A percentile compares a stretch with the other conserved stretches of the same genome.
These are phyloP conservation scores for Pipa parva DNA, from an alignment of 2,113 vertebrate genomes.

Conservation along the genomic window DNA sequence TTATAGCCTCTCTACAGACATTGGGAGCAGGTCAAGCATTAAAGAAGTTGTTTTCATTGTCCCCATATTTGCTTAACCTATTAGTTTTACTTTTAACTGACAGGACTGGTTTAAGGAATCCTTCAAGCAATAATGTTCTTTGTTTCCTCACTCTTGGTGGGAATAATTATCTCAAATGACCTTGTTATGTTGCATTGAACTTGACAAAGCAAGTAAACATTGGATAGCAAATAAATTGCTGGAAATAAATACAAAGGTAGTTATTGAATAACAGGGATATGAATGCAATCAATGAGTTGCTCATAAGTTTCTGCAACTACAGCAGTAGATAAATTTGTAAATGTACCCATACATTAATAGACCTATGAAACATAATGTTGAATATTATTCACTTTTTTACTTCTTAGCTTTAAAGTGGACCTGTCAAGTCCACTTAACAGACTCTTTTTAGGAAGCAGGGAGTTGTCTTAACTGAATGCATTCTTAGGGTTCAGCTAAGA, in stretches of 20 bases:
- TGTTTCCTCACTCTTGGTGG: not conserved
- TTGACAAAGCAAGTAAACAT: not conserved
- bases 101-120: not conserved
- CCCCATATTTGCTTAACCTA: conserved; percentile 27
- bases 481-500: too few species aligned
- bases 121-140: conserved; percentile 7
- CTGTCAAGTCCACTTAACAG: too few species aligned
- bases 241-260: not conserved
- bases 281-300: too few species aligned
- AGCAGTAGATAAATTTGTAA: too few species aligned
- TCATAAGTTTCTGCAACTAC: too few species aligned
- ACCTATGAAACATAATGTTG: too few species aligned
- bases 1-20: conserved; percentile 17
- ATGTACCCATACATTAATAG: too few species aligned
- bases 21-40: conserved; percentile 35
- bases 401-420: too few species aligned
- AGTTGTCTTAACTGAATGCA: too few species aligned
- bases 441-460: too few species aligned
- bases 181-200: conserved; percentile 2
- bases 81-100: conserved; percentile 23
- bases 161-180: not conserved
- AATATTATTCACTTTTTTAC: too few species aligned
- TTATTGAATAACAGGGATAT: too few species aligned
- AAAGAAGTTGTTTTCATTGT: conserved; percentile 27
- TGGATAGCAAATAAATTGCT: not conserved